Evolutionary conservation across 2,888 invertebrate genomes (phyloP).

Genomic region (Spodoptera exigua): DNA sequence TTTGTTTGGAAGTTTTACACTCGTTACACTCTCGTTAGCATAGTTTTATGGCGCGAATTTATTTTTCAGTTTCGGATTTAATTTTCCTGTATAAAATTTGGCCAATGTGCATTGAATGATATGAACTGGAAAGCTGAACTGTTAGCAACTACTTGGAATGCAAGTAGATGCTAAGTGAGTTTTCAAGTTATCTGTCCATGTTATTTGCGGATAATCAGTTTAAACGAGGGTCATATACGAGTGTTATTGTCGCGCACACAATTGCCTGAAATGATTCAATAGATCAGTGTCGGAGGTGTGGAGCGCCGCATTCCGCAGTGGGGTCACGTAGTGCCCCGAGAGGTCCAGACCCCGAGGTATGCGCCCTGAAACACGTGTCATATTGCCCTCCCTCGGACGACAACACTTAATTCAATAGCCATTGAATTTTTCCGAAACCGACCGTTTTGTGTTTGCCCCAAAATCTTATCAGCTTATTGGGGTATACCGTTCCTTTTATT

Average conservation of each 20-base stretch:
- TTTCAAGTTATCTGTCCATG: constrained; percentile 36
- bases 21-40: constrained; percentile 40
- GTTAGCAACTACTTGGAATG: constrained; percentile 35
- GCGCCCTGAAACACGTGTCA: constrained; percentile 61
- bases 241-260: constrained; percentile 64
- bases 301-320: constrained; percentile 61
- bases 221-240: constrained; percentile 53
- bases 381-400: constrained; percentile 60
- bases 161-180: constrained; percentile 14
- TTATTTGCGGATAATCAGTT: constrained; percentile 54
- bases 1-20: constrained; percentile 41
- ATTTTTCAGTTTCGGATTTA: constrained; percentile 5
- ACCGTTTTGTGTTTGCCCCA: constrained; percentile 32
- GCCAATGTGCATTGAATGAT: constrained; percentile 9
- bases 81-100: neutral
- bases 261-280: constrained; percentile 73
- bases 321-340: constrained; percentile 67
- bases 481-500: constrained; percentile 23
- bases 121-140: constrained; percentile 6
- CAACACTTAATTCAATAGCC: constrained; percentile 59
- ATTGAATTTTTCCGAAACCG: constrained; percentile 50
- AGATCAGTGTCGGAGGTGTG: constrained; percentile 67
- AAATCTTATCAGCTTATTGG: constrained; percentile 47
- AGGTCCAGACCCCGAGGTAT: constrained; percentile 57
- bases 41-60: constrained; percentile 17